Conservation (phyloP, 2,113 vertebrate species). For the Odontophorus gujanensis region DNA sequence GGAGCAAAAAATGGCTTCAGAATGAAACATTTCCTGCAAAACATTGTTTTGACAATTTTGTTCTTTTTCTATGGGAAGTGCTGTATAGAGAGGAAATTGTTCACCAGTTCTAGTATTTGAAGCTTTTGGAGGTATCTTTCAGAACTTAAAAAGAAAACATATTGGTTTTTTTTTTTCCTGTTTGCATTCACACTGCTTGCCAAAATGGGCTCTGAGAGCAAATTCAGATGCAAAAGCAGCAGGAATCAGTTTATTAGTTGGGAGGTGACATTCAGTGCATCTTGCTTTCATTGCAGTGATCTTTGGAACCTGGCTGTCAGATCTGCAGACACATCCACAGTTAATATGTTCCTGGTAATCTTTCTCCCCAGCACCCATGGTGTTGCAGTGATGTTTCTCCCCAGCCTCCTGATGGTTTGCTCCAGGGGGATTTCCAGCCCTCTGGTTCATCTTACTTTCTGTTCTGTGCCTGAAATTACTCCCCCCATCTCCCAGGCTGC, state of each 20-base stretch:
- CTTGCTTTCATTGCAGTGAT: neutral
- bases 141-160: neutral
- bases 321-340: neutral
- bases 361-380: neutral
- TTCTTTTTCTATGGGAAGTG: neutral
- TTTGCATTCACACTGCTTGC: neutral
- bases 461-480: neutral
- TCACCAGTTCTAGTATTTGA: neutral
- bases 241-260: neutral
- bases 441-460: neutral
- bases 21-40: neutral
- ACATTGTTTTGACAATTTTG: neutral
- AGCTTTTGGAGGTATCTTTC: neutral
- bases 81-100: neutral
- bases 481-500: neutral
- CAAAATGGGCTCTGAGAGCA: neutral
- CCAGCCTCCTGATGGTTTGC: neutral
- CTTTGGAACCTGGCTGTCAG: neutral
- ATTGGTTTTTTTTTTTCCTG: neutral
- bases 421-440: neutral
- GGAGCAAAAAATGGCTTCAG: neutral
- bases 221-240: neutral
- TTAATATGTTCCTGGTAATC: neutral
- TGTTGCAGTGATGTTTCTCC: neutral
- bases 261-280: neutral